These are phyloP conservation scores for western clawed frog (Xenopus tropicalis) DNA, from an alignment of 2,113 vertebrate genomes.

Conservation along the genomic window DNA sequence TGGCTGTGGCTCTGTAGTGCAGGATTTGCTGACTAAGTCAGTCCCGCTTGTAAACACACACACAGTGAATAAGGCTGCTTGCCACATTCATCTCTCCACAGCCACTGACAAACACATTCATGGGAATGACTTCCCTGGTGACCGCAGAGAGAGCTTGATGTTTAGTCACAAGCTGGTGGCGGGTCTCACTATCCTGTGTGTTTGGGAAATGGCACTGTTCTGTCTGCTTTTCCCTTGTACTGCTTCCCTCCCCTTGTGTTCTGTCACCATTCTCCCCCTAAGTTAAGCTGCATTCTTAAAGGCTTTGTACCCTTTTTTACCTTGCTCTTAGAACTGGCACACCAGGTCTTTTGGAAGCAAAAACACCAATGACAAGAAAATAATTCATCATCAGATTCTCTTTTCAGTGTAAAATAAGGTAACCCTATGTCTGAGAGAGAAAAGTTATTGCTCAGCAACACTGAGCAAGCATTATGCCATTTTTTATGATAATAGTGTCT, in stretches of 20 bases:
- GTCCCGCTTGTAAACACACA: slow-evolving; percentile 60
- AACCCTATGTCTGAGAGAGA: too few species aligned
- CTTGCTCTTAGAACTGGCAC: too few species aligned
- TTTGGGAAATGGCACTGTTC: neutral
- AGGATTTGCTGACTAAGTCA: slow-evolving; percentile 69
- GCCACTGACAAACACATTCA: neutral
- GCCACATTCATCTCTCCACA: slow-evolving; percentile 24
- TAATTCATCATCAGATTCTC: too few species aligned
- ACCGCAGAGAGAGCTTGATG: neutral
- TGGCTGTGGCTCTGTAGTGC: slow-evolving; percentile 59
- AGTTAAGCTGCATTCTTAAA: too few species aligned
- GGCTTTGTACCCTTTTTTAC: too few species aligned
- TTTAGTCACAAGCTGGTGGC: neutral
- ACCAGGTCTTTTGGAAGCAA: too few species aligned
- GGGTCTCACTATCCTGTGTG: neutral
- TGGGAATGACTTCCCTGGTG: neutral
- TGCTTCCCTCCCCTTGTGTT: neutral
- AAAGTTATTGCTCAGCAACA: too few species aligned
- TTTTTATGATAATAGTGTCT: too few species aligned
- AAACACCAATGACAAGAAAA: too few species aligned
- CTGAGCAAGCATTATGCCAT: too few species aligned
- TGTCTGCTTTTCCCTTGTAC: neutral
- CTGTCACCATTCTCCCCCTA: neutral
- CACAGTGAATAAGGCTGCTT: slow-evolving; percentile 48
- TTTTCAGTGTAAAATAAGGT: too few species aligned